Evolutionary conservation across 2,888 invertebrate species (phyloP).

Genomic region (Aleiodes leptofemur): DNA sequence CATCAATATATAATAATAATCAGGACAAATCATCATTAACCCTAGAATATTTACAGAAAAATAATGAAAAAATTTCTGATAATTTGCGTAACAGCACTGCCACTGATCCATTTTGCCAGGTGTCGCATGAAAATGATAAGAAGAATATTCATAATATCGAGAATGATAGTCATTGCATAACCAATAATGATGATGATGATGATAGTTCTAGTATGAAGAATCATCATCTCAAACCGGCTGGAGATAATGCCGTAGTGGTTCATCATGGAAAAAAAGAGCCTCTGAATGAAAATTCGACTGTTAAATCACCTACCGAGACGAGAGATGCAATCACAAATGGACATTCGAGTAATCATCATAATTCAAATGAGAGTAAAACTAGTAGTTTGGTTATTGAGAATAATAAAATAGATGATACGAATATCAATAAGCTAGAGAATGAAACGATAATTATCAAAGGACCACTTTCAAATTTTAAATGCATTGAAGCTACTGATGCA

Average conservation of each 20-base stretch:
- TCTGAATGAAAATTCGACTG: slow-evolving; percentile 20
- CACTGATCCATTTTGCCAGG: slow-evolving; percentile 60
- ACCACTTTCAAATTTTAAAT: no score
- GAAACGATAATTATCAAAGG: no score
- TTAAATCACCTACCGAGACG: slow-evolving; percentile 45
- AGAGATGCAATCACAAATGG: slow-evolving; percentile 51
- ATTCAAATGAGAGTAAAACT: no score
- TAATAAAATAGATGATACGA: neutral
- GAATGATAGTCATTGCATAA: slow-evolving; percentile 57
- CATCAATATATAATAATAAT: slow-evolving; percentile 66
- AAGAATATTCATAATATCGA: slow-evolving; percentile 60
- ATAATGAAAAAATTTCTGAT: slow-evolving; percentile 60
- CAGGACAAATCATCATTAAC: slow-evolving; percentile 60
- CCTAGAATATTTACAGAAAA: slow-evolving; percentile 49
- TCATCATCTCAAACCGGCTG: slow-evolving; percentile 31
- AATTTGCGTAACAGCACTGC: slow-evolving; percentile 55
- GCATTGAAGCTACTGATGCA: no score
- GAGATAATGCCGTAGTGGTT: slow-evolving; percentile 25
- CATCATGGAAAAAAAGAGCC: slow-evolving; percentile 52
- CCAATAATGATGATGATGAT: slow-evolving; percentile 46
- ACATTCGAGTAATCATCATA: no score
- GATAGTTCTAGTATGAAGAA: slow-evolving; percentile 48
- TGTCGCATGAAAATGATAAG: slow-evolving; percentile 65
- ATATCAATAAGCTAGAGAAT: neutral
- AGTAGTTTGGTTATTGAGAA: neutral